Base-by-base conservation (phyloP, 2,113 vertebrate species). In the Tricholaema leucomelas region DNA sequence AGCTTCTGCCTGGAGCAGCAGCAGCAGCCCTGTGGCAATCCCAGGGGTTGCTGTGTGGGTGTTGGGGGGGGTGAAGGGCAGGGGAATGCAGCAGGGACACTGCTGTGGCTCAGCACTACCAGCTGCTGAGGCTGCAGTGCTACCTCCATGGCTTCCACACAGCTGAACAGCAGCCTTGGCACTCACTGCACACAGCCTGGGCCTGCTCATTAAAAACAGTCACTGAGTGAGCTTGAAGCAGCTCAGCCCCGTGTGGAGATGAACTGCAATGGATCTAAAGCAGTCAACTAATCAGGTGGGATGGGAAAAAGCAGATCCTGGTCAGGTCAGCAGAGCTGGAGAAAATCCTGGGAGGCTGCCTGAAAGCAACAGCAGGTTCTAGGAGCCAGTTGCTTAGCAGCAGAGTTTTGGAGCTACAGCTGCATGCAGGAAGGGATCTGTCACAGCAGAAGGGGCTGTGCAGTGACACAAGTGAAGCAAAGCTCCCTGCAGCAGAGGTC, bases 371-470 rank as follows among this genome's bases (percentile, higher is more conserved):
- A 27, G 70, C 14, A 52, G 42, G 15, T 90, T 78, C 67, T 24
- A 9, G 76, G 67, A 91, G 79, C 8, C 67, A 87, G 95, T 83
- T 95, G 95, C 95, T 96, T 93, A 95, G 96, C 86, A 93, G 94
- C 95, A 88, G 81, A 93, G 89, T 95, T 96, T 95, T 95, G 94
- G 93, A 97, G 94, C 94, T 16, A 83, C 6, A 91, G 71, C 44
- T n/a, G 77, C 73, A 87, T 0, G 24, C 94, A 94, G 91, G 92
- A 91, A 92, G 90, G 92, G 90, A 88, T 75, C 52, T 48, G 87
- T 88, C 86, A 93, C 66, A 94, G 89, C 91, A 75, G 85, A 85
- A 65, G 52, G 88, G 92, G 90, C 33, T 85, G 85, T 16, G 85
- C 8, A 20, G 42, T 69, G 15, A 56, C 73, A 69, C 72, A 15